Evolutionary conservation across 2,797 vertebrate species (phyloP).

Genomic region (Thunnus albacares): DNA sequence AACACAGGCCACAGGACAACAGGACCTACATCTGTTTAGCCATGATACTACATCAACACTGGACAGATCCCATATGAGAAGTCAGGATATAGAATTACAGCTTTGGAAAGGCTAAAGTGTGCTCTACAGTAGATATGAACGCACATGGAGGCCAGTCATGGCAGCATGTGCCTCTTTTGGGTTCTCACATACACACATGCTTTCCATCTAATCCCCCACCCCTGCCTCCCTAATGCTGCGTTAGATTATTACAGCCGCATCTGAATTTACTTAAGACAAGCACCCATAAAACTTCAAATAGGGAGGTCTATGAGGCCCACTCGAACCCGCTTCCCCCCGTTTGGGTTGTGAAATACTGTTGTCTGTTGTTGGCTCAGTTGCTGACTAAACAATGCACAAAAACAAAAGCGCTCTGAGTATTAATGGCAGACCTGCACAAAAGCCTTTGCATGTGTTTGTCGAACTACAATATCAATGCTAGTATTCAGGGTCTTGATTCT

Average conservation of each 20-base stretch:
- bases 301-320: conserved; percentile 73
- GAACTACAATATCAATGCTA: not conserved
- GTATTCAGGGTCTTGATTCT: conserved; percentile 11
- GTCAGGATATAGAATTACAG: conserved; percentile 39
- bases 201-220: conserved; percentile 66
- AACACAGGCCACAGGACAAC: conserved; percentile 8
- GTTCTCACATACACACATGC: conserved; percentile 76
- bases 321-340: conserved; percentile 31
- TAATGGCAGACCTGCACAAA: conserved; percentile 27
- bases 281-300: conserved; percentile 86
- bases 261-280: conserved; percentile 88
- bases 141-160: conserved; percentile 67
- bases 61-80: conserved; percentile 33
- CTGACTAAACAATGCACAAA: conserved; percentile 58
- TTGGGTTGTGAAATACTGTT: conserved; percentile 58
- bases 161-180: conserved; percentile 62
- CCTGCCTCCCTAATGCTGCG: conserved; percentile 64
- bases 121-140: conserved; percentile 59
- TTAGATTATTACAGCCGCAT: conserved; percentile 84
- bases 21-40: conserved; percentile 8
- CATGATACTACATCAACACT: conserved; percentile 29
- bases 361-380: conserved; percentile 62
- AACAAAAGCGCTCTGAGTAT: conserved; percentile 32
- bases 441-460: conserved; percentile 8
- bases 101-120: conserved; percentile 37